Evolutionary conservation across 1,140 invertebrate genomes (phyloP).

Genomic region (Bursaphelenchus mucronatus): DNA sequence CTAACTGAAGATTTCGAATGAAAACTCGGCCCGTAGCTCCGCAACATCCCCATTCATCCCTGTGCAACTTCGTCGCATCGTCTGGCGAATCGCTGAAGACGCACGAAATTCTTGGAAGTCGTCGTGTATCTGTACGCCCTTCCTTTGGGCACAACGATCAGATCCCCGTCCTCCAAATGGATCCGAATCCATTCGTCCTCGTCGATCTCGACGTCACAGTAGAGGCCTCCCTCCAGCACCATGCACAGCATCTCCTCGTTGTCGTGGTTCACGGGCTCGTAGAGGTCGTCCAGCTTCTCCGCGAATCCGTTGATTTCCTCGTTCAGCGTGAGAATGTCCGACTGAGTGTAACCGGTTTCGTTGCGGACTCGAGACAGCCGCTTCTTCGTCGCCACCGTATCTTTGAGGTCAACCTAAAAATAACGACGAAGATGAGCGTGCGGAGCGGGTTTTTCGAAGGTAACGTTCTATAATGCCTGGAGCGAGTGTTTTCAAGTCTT

Average conservation of each 20-base stretch:
- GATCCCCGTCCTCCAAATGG: constrained; percentile 48
- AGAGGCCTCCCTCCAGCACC: constrained; percentile 51
- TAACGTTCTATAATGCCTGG: no score
- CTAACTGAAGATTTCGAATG: no score
- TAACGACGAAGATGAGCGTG: not conserved
- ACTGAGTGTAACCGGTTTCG: constrained; percentile 35
- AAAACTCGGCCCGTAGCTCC: no score
- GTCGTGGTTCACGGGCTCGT: constrained; percentile 42
- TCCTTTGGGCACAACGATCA: constrained; percentile 56
- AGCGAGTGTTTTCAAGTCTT: no score
- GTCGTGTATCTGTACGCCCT: constrained; percentile 47
- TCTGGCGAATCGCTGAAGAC: constrained; percentile 49
- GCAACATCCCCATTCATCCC: not conserved
- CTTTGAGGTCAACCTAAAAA: constrained; percentile 55
- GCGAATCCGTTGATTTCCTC: constrained; percentile 25
- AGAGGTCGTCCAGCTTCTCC: constrained; percentile 47
- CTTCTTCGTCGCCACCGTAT: constrained; percentile 56
- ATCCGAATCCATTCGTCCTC: constrained; percentile 51
- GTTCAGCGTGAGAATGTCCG: constrained; percentile 32
- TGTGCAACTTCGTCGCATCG: constrained; percentile 18
- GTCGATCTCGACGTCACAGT: constrained; percentile 39
- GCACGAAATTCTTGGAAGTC: constrained; percentile 55
- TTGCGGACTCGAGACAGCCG: constrained; percentile 46
- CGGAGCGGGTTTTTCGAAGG: no score
- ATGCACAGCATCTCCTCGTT: constrained; percentile 45